Percentiles rank a stretch among this genome's conserved stretches.
phyloP scores from a whole-genome alignment of 2,888 invertebrate species.

The Lithophane leautieri region DNA sequence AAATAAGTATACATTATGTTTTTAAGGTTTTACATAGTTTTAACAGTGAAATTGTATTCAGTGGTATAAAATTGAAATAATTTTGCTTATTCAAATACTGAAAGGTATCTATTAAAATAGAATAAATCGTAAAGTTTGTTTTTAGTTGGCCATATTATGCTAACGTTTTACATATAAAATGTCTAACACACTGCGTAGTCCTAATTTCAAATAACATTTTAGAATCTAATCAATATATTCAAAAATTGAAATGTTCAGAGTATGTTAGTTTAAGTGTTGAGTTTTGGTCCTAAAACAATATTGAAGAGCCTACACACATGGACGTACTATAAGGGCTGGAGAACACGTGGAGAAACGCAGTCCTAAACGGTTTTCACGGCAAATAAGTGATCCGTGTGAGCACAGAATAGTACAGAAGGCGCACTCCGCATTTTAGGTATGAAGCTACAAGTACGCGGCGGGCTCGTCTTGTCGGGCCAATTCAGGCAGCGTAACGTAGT shows the following conservation, averaged over 20 bases:
- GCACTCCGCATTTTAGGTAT: too few relatives aligned
- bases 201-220: conserved; percentile 30
- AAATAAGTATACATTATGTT: neutral
- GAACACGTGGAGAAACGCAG: too few relatives aligned
- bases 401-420: too few relatives aligned
- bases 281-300: conserved; percentile 61
- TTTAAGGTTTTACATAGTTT: neutral
- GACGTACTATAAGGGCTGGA: neutral
- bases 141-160: conserved; percentile 16
- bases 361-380: too few relatives aligned
- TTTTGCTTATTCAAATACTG: conserved; percentile 1
- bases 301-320: conserved; percentile 13
- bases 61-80: neutral
- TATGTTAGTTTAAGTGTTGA: conserved; percentile 36
- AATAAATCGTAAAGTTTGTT: neutral
- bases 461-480: too few relatives aligned
- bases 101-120: neutral
- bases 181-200: neutral
- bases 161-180: conserved; percentile 10
- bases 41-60: neutral
- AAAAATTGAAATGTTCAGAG: conserved; percentile 19
- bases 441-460: too few relatives aligned
- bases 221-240: conserved; percentile 37
- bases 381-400: neutral
- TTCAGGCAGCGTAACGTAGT: too few relatives aligned